These are phyloP conservation scores for Melanotaenia maccullochi DNA, from an alignment of 2,797 vertebrate species.

Conservation along the genomic window DNA sequence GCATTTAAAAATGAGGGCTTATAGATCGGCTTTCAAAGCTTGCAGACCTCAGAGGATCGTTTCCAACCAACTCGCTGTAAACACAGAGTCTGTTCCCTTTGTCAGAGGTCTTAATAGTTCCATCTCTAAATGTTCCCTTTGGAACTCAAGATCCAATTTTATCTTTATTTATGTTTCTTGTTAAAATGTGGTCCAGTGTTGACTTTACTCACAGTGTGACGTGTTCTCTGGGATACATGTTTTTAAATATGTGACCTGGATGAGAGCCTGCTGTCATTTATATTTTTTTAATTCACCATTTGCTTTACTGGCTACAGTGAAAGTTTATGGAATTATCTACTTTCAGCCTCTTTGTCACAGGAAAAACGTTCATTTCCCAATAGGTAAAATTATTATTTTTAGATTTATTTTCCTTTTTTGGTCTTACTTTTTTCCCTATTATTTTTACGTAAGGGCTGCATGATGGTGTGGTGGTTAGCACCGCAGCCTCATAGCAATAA, in stretches of 20 bases:
- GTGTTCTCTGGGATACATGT: slow-evolving; percentile 11
- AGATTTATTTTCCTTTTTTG: too few species aligned
- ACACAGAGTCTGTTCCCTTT: slow-evolving; percentile 58
- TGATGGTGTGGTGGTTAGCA: too few species aligned
- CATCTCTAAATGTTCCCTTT: slow-evolving; percentile 48
- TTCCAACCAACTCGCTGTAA: slow-evolving; percentile 49
- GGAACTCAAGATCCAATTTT: slow-evolving; percentile 42
- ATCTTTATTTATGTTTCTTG: slow-evolving; percentile 51
- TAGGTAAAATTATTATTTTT: too few species aligned
- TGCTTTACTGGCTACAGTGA: not conserved
- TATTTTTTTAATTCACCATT: not conserved
- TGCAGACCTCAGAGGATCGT: slow-evolving; percentile 46
- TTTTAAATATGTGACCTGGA: slow-evolving; percentile 2
- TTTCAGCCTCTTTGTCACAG: too few species aligned
- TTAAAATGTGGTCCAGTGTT: slow-evolving; percentile 26
- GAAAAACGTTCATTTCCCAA: too few species aligned
- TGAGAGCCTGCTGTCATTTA: not conserved
- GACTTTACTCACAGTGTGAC: slow-evolving; percentile 19
- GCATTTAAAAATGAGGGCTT: slow-evolving; percentile 25
- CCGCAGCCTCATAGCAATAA: too few species aligned
- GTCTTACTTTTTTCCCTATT: too few species aligned
- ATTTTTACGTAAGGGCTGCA: too few species aligned
- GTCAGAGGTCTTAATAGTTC: slow-evolving; percentile 47
- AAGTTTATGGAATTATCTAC: too few species aligned
- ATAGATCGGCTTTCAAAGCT: slow-evolving; percentile 45